Evolutionary conservation across 2,888 invertebrate genomes (phyloP), one percentile per base, ranked within the genome.

Genomic region (Drosophila trichaetosa): DNA sequence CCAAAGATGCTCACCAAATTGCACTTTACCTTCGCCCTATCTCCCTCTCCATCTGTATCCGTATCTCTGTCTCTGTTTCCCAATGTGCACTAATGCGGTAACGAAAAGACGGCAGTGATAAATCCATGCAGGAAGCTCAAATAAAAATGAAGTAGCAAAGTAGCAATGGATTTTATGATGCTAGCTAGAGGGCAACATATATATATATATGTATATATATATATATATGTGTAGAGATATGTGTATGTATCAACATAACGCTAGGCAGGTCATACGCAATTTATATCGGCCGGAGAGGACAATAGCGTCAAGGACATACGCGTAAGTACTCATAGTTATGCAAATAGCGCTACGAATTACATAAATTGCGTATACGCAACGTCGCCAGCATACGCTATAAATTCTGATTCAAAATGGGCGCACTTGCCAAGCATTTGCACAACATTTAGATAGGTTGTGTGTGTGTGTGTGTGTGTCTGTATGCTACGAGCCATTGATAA

Each of bases 341-440:
- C 85, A 89, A 85, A 85, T 85, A 82, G 87, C 72, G 65, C 72
- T 71, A 84, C 75, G 85, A 89, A 89, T 89, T 87, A 89, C 82
- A 85, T 85, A 89, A 85, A 85, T 85, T 85, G 85, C 85, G 89
- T 87, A 85, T 89, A 89, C 85, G 89, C 82, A 70, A 57, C 67
- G 89, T 76, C 62, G 83, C 68, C 80, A 68, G 58, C 70, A 69
- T 60, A 59, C 70, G 73, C 82, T 70, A 85, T 85, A 85, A 84
- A 89, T 89, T 84, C 85, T 77, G 81, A 82, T 84, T 87, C 84
- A 82, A 84, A 84, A 84, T 84, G 79, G 66, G 27, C 63, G 73
- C 56, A 75, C 73, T 72, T 60, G 65, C 24, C 69, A 73, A 86
- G 65, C 84, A 85, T 87, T 85, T 77, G 77, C 85, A 89, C 87